Base-by-base conservation (phyloP, 92 coral and sea anemone genomes). In the Zoanthus gigantus region DNA sequence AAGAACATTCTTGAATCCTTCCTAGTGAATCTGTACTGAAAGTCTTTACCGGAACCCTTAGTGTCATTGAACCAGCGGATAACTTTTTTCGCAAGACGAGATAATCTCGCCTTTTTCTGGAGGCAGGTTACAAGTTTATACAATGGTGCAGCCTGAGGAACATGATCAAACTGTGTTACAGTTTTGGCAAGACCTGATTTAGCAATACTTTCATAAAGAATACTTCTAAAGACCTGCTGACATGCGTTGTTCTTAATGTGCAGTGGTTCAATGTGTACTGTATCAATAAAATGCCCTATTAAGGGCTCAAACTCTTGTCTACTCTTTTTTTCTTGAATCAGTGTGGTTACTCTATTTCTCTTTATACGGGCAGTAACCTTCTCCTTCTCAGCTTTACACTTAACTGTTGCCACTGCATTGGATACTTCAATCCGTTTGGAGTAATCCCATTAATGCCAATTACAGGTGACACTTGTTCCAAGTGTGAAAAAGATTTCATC, bases 1-100 rank as follows among this genome's bases (percentile, higher is more conserved):
- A 94, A 87, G 88, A 87, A 94, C 94, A 92, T 92, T 67, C 94
- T 82, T 30, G 97, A 94, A 82, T 94, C 97, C 57, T 90, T 93
- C 73, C 94, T 94, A 12, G 97, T 94, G 74, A 92, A 92, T 78
- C 94, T 50, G 90, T 94, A 94, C 32, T 83, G 69, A 63, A 63
- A 58, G 30, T 63, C 69, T 4, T 63, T 63, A 16, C 69, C 69
- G 2, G 30, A 63, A 0, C 69, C 69, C 8, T 63, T 63, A 63
- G 69, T 63, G 28, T 17, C 69, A 74, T 73, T 88, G 30, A 89
- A 89, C 89, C 92, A 89, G 7, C 81, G 75, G 30, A 42, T 89
- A 58, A 89, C 85, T 67, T 67, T 67, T 54, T 89, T 89, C 14
- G 89, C 86, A 67, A 89, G 89, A 75, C 92, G 78, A 29, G 61